Percentiles rank a stretch among this genome's conserved stretches.
Conservation (phyloP, 2,113 vertebrate genomes). For the Nyctibius bracteatus region DNA sequence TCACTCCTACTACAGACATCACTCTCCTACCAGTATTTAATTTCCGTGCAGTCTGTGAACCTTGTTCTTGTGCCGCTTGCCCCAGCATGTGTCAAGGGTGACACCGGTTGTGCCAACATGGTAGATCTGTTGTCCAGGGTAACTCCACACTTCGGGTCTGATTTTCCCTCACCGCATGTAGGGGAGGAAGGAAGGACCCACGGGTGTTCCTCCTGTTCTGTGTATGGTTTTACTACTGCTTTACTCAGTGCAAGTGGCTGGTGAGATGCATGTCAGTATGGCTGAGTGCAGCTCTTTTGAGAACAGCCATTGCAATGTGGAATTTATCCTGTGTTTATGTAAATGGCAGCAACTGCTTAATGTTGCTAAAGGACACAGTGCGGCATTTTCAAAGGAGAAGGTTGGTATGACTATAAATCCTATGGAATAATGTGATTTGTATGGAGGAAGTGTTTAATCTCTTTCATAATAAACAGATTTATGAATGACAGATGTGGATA, state of each 20-base stretch:
- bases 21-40: neutral
- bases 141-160: neutral
- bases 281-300: neutral
- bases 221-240: neutral
- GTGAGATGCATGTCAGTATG: fast-evolving
- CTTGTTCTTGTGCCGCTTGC: neutral
- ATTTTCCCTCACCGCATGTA: fast-evolving
- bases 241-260: neutral
- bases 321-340: neutral
- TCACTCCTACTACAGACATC: neutral
- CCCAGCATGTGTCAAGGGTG: neutral
- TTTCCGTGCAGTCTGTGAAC: neutral
- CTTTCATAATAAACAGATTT: conserved; percentile 49
- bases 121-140: neutral
- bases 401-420: neutral
- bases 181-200: neutral
- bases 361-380: neutral
- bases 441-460: neutral
- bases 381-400: neutral
- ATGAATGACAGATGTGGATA: conserved; percentile 40
- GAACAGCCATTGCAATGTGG: neutral
- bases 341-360: neutral
- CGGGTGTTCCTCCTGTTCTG: neutral
- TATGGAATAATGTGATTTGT: conserved; percentile 11
- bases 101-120: fast-evolving